Percentiles rank a stretch among this genome's conserved stretches.
These are phyloP conservation scores for Sebastiscus albofasciatus DNA, from an alignment of 2,797 vertebrate species.

Conservation along the genomic window DNA sequence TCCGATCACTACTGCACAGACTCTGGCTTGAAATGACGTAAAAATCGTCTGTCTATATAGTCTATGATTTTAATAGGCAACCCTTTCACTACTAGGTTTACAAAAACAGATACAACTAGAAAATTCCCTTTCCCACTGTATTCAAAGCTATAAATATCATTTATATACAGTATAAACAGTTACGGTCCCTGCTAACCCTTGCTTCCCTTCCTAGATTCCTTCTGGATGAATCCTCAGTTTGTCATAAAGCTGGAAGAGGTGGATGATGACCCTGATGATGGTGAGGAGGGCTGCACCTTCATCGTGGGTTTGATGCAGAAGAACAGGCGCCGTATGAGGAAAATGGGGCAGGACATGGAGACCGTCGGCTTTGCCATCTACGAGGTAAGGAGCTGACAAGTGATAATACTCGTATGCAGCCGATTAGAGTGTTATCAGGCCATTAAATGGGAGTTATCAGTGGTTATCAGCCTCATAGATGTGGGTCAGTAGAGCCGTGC, in stretches of 20 bases:
- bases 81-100: background rate
- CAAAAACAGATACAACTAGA: background rate
- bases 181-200: background rate
- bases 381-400: constrained; percentile 45
- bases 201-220: constrained; percentile 50
- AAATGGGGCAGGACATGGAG: constrained; percentile 70
- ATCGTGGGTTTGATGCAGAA: constrained; percentile 81
- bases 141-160: background rate
- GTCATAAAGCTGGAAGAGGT: constrained; percentile 74
- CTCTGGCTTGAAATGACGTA: too few species aligned
- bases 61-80: background rate
- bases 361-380: constrained; percentile 78
- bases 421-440: too few species aligned
- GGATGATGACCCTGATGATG: constrained; percentile 74
- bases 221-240: constrained; percentile 81
- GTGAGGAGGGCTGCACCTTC: constrained; percentile 72
- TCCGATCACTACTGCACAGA: too few species aligned
- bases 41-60: too few species aligned
- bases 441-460: too few species aligned
- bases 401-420: background rate
- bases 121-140: background rate
- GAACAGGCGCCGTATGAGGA: constrained; percentile 60
- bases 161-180: background rate
- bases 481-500: too few species aligned
- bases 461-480: too few species aligned